Conservation (phyloP, 2,113 vertebrate species). For the Ceratotherium simum region DNA sequence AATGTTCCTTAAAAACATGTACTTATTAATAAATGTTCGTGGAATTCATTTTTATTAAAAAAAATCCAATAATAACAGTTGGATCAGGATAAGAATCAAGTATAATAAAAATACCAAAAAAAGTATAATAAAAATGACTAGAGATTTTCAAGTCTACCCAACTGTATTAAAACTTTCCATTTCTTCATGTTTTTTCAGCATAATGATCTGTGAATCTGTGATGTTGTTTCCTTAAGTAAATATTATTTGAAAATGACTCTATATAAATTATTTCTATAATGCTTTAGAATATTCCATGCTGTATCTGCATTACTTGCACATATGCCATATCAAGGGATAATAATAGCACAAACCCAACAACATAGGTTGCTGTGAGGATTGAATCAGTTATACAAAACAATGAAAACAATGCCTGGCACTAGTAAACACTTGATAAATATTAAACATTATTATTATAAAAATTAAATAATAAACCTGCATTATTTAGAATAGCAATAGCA, state of each 20-base stretch:
- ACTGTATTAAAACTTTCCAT: slow-evolving; percentile 12
- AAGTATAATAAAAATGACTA: neutral
- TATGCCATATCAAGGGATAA: neutral
- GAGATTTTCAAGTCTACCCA: neutral
- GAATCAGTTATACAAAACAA: neutral
- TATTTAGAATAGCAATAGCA: neutral
- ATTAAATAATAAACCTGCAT: slow-evolving; percentile 3
- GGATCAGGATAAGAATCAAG: slow-evolving; percentile 14
- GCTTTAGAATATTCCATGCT: neutral
- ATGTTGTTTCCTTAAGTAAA: neutral
- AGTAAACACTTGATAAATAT: neutral
- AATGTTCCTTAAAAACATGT: neutral
- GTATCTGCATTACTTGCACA: slow-evolving; percentile 22
- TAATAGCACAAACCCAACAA: neutral
- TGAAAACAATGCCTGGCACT: neutral
- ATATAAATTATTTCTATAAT: neutral
- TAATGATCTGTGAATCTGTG: neutral
- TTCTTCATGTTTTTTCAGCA: neutral
- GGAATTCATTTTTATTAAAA: neutral
- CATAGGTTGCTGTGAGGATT: neutral
- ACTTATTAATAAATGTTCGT: slow-evolving; percentile 37
- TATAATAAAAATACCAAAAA: neutral
- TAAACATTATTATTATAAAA: slow-evolving; percentile 9
- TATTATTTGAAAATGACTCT: neutral
- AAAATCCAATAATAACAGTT: neutral